Conservation (phyloP, 2,113 vertebrate genomes). For the Galemys pyrenaicus region DNA sequence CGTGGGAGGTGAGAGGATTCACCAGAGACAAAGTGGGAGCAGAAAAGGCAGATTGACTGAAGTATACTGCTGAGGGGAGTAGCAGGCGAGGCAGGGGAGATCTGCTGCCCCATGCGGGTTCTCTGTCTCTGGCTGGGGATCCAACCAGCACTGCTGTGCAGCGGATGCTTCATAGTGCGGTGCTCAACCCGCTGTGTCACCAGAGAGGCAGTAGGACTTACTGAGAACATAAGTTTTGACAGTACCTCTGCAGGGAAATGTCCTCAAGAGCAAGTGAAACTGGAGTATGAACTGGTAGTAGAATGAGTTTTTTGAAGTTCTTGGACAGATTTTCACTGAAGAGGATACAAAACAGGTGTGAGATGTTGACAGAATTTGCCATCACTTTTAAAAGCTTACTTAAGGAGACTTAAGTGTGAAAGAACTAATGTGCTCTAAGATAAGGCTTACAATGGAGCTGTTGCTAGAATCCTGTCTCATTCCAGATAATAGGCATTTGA, state of each 20-base stretch:
- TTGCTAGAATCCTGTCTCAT: slow-evolving; percentile 52
- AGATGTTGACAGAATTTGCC: slow-evolving; percentile 78
- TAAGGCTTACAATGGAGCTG: slow-evolving; percentile 41
- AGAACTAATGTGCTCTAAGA: slow-evolving; percentile 44
- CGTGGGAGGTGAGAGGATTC: no score
- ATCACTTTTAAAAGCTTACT: slow-evolving; percentile 70
- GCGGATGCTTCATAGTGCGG: no score
- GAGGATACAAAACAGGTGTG: slow-evolving; percentile 73
- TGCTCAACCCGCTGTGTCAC: no score
- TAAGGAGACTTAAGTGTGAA: slow-evolving; percentile 56
- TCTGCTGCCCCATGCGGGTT: no score
- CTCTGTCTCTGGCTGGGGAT: no score
- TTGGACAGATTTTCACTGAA: background rate
- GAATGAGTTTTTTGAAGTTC: background rate
- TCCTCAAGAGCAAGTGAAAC: background rate
- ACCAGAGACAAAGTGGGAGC: no score
- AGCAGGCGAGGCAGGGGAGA: no score
- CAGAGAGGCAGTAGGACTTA: background rate
- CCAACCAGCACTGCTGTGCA: no score
- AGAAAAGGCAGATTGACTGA: no score
- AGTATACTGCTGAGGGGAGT: no score
- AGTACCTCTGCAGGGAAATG: background rate
- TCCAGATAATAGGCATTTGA: slow-evolving; percentile 65
- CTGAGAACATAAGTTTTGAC: background rate
- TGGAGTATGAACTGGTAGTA: background rate